phyloP scores from a whole-genome alignment of 2,113 vertebrate species.

The Atrichornis clamosus region DNA sequence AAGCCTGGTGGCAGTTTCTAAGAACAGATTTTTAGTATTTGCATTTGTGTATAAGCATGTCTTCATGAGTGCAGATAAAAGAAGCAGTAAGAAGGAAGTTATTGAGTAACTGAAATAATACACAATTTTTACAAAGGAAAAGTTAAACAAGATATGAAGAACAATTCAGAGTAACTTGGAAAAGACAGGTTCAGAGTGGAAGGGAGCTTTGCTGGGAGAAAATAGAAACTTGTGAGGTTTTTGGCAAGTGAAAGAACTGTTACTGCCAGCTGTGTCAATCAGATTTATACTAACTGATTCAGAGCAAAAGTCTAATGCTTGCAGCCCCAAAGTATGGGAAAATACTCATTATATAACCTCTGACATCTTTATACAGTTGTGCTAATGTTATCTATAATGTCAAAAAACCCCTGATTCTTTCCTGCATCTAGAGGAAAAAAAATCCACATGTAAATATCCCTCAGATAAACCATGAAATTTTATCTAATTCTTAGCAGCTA shows the following conservation, averaged over 20 bases:
- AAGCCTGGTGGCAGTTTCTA: neutral
- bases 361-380: neutral
- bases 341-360: neutral
- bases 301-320: neutral
- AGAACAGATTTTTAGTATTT: neutral
- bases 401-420: neutral
- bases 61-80: neutral
- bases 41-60: neutral
- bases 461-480: neutral
- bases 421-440: neutral
- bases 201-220: neutral
- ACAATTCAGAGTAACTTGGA: neutral
- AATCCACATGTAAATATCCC: neutral
- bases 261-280: neutral
- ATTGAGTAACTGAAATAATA: neutral
- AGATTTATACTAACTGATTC: neutral
- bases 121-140: neutral
- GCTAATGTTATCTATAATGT: neutral
- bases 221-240: neutral
- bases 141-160: neutral
- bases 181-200: neutral
- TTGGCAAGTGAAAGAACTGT: neutral
- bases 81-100: neutral
- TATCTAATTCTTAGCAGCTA: neutral
- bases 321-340: neutral